phyloP scores from a whole-genome alignment of 1,140 invertebrate genomes.

The Drosophila bocqueti region DNA sequence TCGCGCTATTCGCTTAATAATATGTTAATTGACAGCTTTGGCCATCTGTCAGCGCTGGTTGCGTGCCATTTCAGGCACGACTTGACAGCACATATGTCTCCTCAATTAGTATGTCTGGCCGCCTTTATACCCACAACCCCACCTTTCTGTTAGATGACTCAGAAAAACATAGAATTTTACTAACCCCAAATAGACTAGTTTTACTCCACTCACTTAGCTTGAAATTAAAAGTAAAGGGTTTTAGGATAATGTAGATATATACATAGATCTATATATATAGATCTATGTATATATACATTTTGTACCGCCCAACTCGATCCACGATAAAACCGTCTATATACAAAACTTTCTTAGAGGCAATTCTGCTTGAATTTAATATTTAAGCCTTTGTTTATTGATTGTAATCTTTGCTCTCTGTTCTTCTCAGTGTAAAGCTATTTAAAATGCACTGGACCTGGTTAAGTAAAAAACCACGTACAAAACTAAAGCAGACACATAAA shows the following conservation, averaged over 20 bases:
- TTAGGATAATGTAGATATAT: too few relatives aligned
- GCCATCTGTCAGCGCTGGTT: conserved; percentile 49
- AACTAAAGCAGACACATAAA: neutral
- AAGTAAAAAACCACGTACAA: neutral
- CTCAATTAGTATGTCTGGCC: conserved; percentile 12
- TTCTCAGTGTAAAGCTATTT: neutral
- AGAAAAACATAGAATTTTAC: neutral
- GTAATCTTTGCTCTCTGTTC: neutral
- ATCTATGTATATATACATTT: too few relatives aligned
- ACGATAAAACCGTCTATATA: too few relatives aligned
- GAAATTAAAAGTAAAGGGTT: too few relatives aligned
- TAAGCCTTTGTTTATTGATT: neutral
- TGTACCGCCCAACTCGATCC: too few relatives aligned
- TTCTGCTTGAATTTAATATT: too few relatives aligned
- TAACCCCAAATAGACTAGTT: too few relatives aligned
- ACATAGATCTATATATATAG: too few relatives aligned
- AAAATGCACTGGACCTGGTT: conserved; percentile 9
- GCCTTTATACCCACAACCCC: neutral
- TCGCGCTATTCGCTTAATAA: conserved; percentile 47
- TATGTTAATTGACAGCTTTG: conserved; percentile 62
- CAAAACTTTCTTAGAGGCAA: too few relatives aligned
- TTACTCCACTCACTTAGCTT: too few relatives aligned
- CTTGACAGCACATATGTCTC: conserved; percentile 51
- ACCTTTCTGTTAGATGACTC: neutral
- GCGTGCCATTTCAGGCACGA: conserved; percentile 43